phyloP scores from a whole-genome alignment of 2,888 invertebrate species.

The Cancer borealis region DNA sequence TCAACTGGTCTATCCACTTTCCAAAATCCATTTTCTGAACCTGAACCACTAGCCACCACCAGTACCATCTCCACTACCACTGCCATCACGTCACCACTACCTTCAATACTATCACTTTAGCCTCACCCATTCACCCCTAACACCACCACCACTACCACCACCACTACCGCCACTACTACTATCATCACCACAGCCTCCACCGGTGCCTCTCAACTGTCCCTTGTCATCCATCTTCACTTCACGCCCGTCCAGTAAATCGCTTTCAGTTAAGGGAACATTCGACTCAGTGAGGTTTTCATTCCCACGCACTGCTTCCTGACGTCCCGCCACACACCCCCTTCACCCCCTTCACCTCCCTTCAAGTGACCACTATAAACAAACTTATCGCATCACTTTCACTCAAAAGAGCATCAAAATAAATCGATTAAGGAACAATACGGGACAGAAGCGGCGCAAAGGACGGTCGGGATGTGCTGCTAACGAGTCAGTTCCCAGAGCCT shows the following conservation, averaged over 20 bases:
- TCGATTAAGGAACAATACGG: slow-evolving; percentile 12
- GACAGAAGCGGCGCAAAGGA: not conserved
- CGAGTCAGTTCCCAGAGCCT: not conserved
- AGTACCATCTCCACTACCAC: not conserved
- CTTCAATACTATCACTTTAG: not conserved
- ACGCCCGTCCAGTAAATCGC: slow-evolving; percentile 16
- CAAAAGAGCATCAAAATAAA: not conserved
- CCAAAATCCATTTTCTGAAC: slow-evolving; percentile 18
- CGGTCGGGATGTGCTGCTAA: not conserved
- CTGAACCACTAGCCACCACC: not conserved
- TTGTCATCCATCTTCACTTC: not conserved
- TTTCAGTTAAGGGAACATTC: not conserved
- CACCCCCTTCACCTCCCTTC: not conserved
- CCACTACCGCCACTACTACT: not conserved
- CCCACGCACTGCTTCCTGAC: slow-evolving; percentile 31
- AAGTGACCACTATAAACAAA: not conserved
- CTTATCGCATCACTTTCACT: not conserved
- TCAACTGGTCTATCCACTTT: slow-evolving; percentile 24
- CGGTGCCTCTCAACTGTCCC: not conserved
- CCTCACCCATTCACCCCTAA: slow-evolving; percentile 6
- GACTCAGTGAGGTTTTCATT: not conserved
- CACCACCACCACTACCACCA: not conserved
- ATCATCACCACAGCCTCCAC: not conserved
- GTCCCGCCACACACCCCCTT: not conserved
- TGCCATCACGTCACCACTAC: not conserved